Percentiles rank a stretch among this genome's conserved stretches.
Conservation (phyloP, 1,140 invertebrate genomes). For the Drosophila ogumai region DNA sequence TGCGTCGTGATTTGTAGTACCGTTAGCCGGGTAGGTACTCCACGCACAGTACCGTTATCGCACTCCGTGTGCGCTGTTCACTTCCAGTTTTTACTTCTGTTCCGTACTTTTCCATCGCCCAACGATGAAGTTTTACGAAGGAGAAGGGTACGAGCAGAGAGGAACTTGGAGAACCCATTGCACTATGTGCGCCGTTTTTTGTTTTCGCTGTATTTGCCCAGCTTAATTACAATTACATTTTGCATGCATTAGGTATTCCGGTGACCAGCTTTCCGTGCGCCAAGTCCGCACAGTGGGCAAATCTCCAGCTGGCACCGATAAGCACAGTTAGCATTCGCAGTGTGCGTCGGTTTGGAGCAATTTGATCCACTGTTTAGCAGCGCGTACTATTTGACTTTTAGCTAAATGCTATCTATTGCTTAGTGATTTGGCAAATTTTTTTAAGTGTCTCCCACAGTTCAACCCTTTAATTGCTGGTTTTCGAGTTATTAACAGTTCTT, state of each 20-base stretch:
- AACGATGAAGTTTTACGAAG: conserved; percentile 33
- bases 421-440: conserved; percentile 37
- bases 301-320: not conserved
- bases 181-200: not conserved
- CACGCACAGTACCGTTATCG: conserved; percentile 73
- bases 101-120: conserved; percentile 63
- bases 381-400: conserved; percentile 73
- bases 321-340: not conserved
- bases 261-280: conserved; percentile 4
- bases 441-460: conserved; percentile 16
- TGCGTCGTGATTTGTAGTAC: conserved; percentile 58
- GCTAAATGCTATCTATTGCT: conserved; percentile 38
- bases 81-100: conserved; percentile 24
- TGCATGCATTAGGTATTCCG: conserved; percentile 43
- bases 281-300: conserved; percentile 13
- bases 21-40: conserved; percentile 46
- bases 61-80: conserved; percentile 38
- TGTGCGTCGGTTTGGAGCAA: not conserved
- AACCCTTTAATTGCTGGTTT: conserved; percentile 2
- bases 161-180: conserved; percentile 9
- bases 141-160: conserved; percentile 24
- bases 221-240: conserved; percentile 43
- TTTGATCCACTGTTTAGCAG: conserved; percentile 16
- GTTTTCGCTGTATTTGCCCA: conserved; percentile 6
- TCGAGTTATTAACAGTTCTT: not conserved